Percentiles rank a stretch among this genome's conserved stretches.
Evolutionary conservation across 2,888 invertebrate genomes (phyloP).

Genomic region (Tetragonisca angustula): DNA sequence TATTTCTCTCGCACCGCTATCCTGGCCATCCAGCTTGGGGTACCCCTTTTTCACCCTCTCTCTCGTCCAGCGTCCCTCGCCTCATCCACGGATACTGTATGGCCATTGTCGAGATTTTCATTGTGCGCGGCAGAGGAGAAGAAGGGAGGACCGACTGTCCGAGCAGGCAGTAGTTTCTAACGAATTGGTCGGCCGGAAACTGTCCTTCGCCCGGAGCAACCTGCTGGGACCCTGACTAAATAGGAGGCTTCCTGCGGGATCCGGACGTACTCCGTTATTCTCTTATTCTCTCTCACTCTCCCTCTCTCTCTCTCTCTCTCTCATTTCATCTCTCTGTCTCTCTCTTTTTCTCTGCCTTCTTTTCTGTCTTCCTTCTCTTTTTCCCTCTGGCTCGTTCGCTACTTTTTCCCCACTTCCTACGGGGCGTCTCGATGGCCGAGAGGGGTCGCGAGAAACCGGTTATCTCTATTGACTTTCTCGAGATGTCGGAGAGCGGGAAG

Average conservation of each 20-base stretch:
- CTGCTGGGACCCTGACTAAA: slow-evolving; percentile 60
- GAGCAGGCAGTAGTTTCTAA: slow-evolving; percentile 73
- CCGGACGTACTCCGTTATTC: slow-evolving; percentile 45
- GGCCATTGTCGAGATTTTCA: slow-evolving; percentile 76
- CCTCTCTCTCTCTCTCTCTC: not conserved
- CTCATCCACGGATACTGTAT: slow-evolving; percentile 56
- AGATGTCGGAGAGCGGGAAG: not conserved
- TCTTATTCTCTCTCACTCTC: slow-evolving; percentile 21
- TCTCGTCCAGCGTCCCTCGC: slow-evolving; percentile 17
- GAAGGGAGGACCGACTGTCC: slow-evolving; percentile 48
- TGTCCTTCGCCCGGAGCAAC: slow-evolving; percentile 58
- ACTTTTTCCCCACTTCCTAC: slow-evolving; percentile 3
- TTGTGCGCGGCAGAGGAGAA: slow-evolving; percentile 68
- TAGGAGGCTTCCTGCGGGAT: slow-evolving; percentile 57
- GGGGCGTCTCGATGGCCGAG: slow-evolving; percentile 12
- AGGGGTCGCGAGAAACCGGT: slow-evolving; percentile 8
- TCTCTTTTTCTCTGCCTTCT: slow-evolving; percentile 5
- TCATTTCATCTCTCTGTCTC: not conserved
- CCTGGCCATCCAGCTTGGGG: slow-evolving; percentile 38
- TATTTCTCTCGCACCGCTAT: slow-evolving; percentile 40
- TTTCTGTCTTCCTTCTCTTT: not conserved
- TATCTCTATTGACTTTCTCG: slow-evolving; percentile 11
- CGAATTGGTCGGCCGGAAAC: slow-evolving; percentile 77
- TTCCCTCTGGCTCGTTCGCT: not conserved
- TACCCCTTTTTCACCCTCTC: slow-evolving; percentile 26